phyloP scores from a whole-genome alignment of 2,797 vertebrate genomes.

The Rhinatrema bivittatum region DNA sequence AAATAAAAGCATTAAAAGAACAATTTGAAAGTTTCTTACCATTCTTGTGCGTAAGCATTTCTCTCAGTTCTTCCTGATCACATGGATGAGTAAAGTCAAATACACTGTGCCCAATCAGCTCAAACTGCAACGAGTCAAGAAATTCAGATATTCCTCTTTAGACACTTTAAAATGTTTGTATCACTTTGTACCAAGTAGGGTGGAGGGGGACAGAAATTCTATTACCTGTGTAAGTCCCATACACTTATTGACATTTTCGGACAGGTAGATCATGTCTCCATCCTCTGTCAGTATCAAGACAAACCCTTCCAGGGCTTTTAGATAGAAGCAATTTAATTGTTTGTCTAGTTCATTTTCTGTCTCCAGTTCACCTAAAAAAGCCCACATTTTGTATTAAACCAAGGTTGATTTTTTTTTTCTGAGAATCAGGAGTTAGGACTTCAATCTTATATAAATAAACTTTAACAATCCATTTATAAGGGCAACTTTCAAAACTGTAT shows the following conservation, averaged over 20 bases:
- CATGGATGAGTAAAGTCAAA: conserved; percentile 97
- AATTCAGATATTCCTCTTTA: conserved; percentile 2
- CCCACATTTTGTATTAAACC: conserved; percentile 5
- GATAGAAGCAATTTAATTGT: conserved; percentile 84
- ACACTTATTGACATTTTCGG: conserved; percentile 94
- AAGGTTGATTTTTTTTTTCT: too few relatives aligned
- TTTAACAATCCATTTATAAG: too few relatives aligned
- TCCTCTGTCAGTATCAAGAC: conserved; percentile 95
- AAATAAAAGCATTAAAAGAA: too few relatives aligned
- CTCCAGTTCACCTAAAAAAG: conserved; percentile 62
- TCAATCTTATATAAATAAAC: too few relatives aligned
- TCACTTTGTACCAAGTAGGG: neutral
- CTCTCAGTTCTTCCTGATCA: conserved; percentile 94
- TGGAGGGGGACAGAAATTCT: conserved; percentile 2
- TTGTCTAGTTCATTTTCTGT: conserved; percentile 78
- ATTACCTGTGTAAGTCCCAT: conserved; percentile 92
- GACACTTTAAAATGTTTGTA: conserved; percentile 2
- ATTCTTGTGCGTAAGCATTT: conserved; percentile 87
- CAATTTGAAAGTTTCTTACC: too few relatives aligned
- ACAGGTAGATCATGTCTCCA: conserved; percentile 93
- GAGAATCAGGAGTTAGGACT: too few relatives aligned
- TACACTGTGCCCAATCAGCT: conserved; percentile 91
- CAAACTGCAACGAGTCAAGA: conserved; percentile 69
- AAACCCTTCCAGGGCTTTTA: conserved; percentile 94
- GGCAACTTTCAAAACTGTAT: too few relatives aligned